A percentile compares a stretch with the other conserved stretches of the same genome.
Evolutionary conservation across 92 coral and sea anemone genomes (phyloP).

Genomic region (Phenganax subtilis): DNA sequence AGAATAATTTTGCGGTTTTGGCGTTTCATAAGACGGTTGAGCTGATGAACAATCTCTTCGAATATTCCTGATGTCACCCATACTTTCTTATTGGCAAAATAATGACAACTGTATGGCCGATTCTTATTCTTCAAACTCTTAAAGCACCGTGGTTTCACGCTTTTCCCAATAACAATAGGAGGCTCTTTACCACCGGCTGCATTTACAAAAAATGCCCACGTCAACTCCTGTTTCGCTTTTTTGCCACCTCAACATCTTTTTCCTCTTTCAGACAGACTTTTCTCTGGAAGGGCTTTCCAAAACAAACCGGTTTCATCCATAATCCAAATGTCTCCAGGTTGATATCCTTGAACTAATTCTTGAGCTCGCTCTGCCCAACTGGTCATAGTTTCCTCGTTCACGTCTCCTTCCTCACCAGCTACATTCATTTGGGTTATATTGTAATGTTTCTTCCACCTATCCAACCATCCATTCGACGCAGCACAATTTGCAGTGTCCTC

Average conservation of each 20-base stretch:
- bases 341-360: slow-evolving; percentile 29
- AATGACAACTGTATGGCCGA: slow-evolving; percentile 33
- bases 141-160: slow-evolving; percentile 29
- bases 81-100: slow-evolving; percentile 4
- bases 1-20: background rate
- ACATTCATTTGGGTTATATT: slow-evolving; percentile 16
- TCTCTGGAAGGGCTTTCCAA: slow-evolving; percentile 45
- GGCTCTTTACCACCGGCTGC: slow-evolving; percentile 9
- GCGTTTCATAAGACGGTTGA: background rate
- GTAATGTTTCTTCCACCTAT: slow-evolving; percentile 20
- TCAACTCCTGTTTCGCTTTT: background rate
- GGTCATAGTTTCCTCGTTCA: background rate
- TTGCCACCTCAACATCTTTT: slow-evolving; percentile 41
- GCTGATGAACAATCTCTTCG: slow-evolving; percentile 4
- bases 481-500: background rate
- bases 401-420: slow-evolving; percentile 6
- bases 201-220: slow-evolving; percentile 22
- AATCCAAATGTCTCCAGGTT: slow-evolving; percentile 45
- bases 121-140: background rate
- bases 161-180: slow-evolving; percentile 44
- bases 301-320: slow-evolving; percentile 46
- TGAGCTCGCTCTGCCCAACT: slow-evolving; percentile 48
- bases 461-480: slow-evolving; percentile 28
- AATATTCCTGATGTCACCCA: background rate
- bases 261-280: slow-evolving; percentile 41